These are phyloP conservation scores for Cyprinus carpio DNA, from an alignment of 2,113 vertebrate genomes.

Conservation along the genomic window DNA sequence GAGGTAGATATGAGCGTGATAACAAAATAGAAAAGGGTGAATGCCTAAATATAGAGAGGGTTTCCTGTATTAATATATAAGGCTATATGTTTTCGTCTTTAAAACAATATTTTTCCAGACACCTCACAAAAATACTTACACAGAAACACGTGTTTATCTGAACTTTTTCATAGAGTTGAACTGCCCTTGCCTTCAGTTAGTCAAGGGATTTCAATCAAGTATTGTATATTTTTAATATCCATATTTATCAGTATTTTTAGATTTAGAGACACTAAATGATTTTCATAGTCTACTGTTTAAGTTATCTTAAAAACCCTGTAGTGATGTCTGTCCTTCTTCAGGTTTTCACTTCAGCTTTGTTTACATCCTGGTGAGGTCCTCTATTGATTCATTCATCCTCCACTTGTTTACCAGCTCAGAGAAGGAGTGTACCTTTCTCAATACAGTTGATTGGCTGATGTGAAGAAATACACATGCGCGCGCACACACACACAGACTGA, in stretches of 20 bases:
- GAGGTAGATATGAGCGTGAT: background rate
- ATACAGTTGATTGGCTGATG: slow-evolving; percentile 68
- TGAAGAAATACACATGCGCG: slow-evolving; percentile 24
- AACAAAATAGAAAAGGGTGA: background rate
- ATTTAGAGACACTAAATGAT: background rate
- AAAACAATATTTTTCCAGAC: background rate
- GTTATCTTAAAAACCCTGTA: background rate
- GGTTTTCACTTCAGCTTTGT: background rate
- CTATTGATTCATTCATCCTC: slow-evolving; percentile 59
- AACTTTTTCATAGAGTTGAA: slow-evolving; percentile 10
- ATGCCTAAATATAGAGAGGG: background rate
- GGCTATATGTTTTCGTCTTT: background rate
- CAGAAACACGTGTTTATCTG: slow-evolving; percentile 11
- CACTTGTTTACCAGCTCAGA: slow-evolving; percentile 52
- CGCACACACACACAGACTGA: slow-evolving; percentile 22
- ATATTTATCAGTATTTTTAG: background rate
- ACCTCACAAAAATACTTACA: background rate
- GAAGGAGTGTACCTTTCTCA: slow-evolving; percentile 67
- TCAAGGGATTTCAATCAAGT: background rate
- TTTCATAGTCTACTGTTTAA: background rate
- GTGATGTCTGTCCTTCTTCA: background rate
- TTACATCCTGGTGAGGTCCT: slow-evolving; percentile 6
- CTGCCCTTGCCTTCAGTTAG: background rate
- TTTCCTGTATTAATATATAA: background rate
- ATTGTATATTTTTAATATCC: background rate